Evolutionary conservation across 2,113 vertebrate genomes (phyloP).

Genomic region (Cinclus mexicanus): DNA sequence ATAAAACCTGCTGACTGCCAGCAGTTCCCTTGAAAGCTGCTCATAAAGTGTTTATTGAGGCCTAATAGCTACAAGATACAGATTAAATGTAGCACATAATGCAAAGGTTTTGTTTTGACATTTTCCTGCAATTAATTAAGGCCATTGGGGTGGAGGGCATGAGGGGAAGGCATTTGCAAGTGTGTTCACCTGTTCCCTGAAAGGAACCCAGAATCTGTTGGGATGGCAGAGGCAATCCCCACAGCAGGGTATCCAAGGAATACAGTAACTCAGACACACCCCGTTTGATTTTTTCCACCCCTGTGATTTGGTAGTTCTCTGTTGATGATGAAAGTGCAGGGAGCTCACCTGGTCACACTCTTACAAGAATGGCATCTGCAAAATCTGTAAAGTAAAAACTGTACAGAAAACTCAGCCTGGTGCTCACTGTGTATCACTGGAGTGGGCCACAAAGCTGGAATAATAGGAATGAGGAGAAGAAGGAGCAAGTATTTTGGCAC

Average conservation of each 20-base stretch:
- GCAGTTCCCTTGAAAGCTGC: neutral
- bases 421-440: accelerated
- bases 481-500: neutral
- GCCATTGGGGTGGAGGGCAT: neutral
- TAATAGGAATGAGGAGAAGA: neutral
- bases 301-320: neutral
- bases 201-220: neutral
- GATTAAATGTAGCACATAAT: neutral
- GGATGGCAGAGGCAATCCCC: neutral
- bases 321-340: neutral
- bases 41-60: neutral
- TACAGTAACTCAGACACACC: neutral
- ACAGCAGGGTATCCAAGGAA: neutral
- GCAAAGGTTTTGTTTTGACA: neutral
- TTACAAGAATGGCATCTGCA: neutral
- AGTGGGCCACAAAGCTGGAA: neutral
- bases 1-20: neutral
- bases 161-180: neutral
- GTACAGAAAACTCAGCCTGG: neutral
- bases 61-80: neutral
- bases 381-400: neutral
- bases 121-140: neutral
- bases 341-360: neutral
- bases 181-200: neutral
- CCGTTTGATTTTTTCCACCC: neutral